Percentiles rank a stretch among this genome's conserved stretches.
phyloP scores from a whole-genome alignment of 2,888 invertebrate genomes.

The Acleris emargana region DNA sequence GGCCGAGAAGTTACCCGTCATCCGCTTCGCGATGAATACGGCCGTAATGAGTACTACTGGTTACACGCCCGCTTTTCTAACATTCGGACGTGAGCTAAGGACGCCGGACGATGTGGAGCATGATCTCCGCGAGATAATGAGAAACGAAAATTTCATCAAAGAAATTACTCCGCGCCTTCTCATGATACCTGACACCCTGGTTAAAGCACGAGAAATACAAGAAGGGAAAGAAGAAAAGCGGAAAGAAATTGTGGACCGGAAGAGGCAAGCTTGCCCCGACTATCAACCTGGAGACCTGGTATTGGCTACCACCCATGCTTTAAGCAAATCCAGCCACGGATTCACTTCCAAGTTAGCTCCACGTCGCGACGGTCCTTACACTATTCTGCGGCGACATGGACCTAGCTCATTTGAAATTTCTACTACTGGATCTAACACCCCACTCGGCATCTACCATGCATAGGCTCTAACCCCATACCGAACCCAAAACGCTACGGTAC shows the following conservation, averaged over 20 bases:
- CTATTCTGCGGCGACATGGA: too few relatives aligned
- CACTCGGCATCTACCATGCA: too few relatives aligned
- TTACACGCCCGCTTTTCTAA: conserved; percentile 28
- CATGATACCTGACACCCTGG: conserved; percentile 12
- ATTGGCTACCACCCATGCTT: too few relatives aligned
- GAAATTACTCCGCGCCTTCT: conserved; percentile 17
- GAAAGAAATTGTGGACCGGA: conserved; percentile 1
- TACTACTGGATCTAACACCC: too few relatives aligned
- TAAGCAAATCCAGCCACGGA: too few relatives aligned
- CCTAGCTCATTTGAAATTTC: too few relatives aligned
- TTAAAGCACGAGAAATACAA: conserved; percentile 9
- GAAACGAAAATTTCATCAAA: conserved; percentile 1
- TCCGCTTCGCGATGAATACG: conserved; percentile 39
- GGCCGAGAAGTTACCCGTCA: conserved; percentile 32
- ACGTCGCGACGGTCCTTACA: too few relatives aligned
- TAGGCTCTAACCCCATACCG: too few relatives aligned
- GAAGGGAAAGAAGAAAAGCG: conserved; percentile 17
- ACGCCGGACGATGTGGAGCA: conserved; percentile 9
- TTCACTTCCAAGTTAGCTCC: too few relatives aligned
- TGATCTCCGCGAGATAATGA: conserved; percentile 1
- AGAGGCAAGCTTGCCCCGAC: too few relatives aligned
- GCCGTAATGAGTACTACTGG: not conserved
- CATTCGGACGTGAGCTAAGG: conserved; percentile 32
- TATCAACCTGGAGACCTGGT: too few relatives aligned
- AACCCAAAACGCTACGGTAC: too few relatives aligned